These are phyloP conservation scores for Disparrhopalites patrizii DNA, from an alignment of 2,888 invertebrate species.

Conservation along the genomic window DNA sequence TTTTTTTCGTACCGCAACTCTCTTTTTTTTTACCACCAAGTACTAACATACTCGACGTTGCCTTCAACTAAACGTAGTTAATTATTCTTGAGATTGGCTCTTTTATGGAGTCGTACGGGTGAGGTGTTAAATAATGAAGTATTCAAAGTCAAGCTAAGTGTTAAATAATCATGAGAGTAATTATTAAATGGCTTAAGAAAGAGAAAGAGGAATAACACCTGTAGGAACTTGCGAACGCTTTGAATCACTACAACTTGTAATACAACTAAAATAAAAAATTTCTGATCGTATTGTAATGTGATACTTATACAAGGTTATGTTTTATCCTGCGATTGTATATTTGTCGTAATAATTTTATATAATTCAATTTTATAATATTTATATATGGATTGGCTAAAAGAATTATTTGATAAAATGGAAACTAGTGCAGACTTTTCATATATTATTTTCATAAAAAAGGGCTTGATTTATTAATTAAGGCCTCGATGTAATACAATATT, in stretches of 20 bases:
- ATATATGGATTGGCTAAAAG: background rate
- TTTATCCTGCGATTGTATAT: background rate
- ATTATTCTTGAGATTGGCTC: too few relatives aligned
- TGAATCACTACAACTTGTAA: background rate
- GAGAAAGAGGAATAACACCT: too few relatives aligned
- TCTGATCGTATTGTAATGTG: too few relatives aligned
- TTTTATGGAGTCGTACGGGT: too few relatives aligned
- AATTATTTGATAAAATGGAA: conserved; percentile 10
- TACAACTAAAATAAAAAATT: conserved; percentile 3
- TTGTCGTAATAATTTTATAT: conserved; percentile 7
- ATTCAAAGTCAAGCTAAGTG: background rate
- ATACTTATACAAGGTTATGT: conserved; percentile 3
- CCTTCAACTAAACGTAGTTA: too few relatives aligned
- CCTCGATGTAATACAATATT: conserved; percentile 25
- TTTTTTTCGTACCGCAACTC: too few relatives aligned
- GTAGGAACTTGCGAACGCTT: conserved; percentile 1
- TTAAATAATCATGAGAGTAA: conserved; percentile 5
- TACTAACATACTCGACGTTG: too few relatives aligned
- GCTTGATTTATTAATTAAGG: conserved; percentile 20
- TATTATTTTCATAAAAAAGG: conserved; percentile 21
- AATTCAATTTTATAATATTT: conserved; percentile 5
- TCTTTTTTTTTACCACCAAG: too few relatives aligned
- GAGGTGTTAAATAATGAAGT: too few relatives aligned
- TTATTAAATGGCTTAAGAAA: background rate
- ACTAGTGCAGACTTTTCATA: conserved; percentile 4